phyloP scores from a whole-genome alignment of 2,113 vertebrate genomes.

The Phoenicopterus ruber region DNA sequence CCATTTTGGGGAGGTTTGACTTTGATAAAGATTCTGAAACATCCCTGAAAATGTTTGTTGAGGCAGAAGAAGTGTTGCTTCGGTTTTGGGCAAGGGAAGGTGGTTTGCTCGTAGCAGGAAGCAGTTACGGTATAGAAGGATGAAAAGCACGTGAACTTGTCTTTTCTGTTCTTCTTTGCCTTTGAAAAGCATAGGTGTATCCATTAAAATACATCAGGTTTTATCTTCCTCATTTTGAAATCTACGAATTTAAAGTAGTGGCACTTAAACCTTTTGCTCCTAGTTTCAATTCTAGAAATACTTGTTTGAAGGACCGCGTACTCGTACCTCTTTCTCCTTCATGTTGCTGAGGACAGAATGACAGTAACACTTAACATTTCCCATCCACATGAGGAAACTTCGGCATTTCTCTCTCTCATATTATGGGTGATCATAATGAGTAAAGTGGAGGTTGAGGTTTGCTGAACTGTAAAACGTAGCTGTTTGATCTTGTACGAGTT shows the following conservation, averaged over 20 bases:
- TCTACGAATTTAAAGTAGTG: background rate
- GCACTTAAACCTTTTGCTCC: slow-evolving; percentile 11
- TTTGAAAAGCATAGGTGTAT: background rate
- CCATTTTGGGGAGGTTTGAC: background rate
- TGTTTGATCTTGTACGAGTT: slow-evolving; percentile 41
- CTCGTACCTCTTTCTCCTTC: background rate
- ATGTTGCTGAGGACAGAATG: background rate
- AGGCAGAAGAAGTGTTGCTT: background rate
- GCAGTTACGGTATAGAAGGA: background rate
- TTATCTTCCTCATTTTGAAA: background rate
- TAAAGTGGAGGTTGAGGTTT: slow-evolving; percentile 10
- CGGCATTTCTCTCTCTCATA: background rate
- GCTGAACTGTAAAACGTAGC: slow-evolving; percentile 28
- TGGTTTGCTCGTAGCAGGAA: background rate
- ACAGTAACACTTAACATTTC: background rate
- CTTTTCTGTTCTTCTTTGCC: background rate
- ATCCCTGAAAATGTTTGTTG: background rate
- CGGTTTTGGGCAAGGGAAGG: background rate
- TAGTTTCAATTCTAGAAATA: background rate
- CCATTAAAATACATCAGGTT: background rate
- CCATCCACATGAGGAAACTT: background rate
- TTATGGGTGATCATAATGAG: background rate
- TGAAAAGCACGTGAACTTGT: background rate
- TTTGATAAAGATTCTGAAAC: background rate
- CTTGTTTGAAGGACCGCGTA: background rate